phyloP scores from a whole-genome alignment of 1,140 invertebrate genomes.

The Goniozus legneri region DNA sequence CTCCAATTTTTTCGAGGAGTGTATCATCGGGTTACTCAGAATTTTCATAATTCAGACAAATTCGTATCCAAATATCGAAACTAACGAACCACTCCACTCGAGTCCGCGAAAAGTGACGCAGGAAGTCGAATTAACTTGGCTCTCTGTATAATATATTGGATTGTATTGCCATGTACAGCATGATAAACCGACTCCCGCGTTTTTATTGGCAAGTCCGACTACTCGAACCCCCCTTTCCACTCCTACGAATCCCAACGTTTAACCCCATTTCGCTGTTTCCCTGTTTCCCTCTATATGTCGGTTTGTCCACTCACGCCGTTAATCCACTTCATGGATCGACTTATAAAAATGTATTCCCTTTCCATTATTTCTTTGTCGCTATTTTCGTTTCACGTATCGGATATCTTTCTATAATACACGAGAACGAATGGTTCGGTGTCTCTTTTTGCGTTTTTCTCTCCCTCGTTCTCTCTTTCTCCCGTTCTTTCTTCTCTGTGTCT shows the following conservation, averaged over 20 bases:
- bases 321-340: constrained; percentile 21
- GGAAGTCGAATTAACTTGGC: constrained; percentile 41
- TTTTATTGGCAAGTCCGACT: constrained; percentile 37
- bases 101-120: neutral
- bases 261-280: too few relatives aligned
- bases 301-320: constrained; percentile 37
- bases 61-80: too few relatives aligned
- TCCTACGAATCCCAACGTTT: too few relatives aligned
- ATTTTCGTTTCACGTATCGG: neutral
- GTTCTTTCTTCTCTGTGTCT: neutral
- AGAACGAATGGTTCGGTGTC: too few relatives aligned
- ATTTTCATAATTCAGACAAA: too few relatives aligned
- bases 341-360: constrained; percentile 26
- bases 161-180: constrained; percentile 33
- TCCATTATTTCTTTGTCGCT: constrained; percentile 9
- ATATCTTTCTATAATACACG: too few relatives aligned
- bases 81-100: too few relatives aligned
- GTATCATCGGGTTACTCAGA: too few relatives aligned
- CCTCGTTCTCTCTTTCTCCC: neutral
- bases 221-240: constrained; percentile 11
- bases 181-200: constrained; percentile 30
- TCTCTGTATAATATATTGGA: constrained; percentile 46
- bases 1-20: too few relatives aligned
- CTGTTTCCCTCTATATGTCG: too few relatives aligned
- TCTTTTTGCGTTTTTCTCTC: neutral